Conservation (phyloP, 2,797 vertebrate genomes). For the Phataginus tricuspis region DNA sequence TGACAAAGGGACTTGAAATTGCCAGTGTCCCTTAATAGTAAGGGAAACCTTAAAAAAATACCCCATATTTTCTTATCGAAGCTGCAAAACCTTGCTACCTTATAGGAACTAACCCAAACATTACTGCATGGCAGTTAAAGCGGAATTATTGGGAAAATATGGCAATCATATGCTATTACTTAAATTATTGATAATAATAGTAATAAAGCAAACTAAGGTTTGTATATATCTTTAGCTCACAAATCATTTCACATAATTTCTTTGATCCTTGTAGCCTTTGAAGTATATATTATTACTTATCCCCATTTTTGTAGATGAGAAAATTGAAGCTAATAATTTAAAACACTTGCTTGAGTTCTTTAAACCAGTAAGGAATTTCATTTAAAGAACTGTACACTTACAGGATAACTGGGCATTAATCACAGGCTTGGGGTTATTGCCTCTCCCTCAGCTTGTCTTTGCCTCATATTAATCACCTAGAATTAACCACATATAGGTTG, state of each 20-base stretch:
- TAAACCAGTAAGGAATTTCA: slow-evolving; percentile 31
- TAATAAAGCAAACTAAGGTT: slow-evolving; percentile 29
- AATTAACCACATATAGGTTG: slow-evolving; percentile 47
- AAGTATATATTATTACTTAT: slow-evolving; percentile 51
- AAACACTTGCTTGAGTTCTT: slow-evolving; percentile 31
- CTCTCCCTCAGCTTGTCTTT: slow-evolving; percentile 42
- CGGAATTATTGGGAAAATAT: neutral
- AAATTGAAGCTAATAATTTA: slow-evolving; percentile 61
- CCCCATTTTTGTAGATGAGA: slow-evolving; percentile 46
- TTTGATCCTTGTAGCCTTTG: slow-evolving; percentile 55
- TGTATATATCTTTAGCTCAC: slow-evolving; percentile 5
- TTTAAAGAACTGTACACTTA: slow-evolving; percentile 24
- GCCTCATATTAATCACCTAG: slow-evolving; percentile 40
- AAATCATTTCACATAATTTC: slow-evolving; percentile 45
- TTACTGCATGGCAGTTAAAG: neutral
- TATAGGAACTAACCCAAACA: neutral
- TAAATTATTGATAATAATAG: slow-evolving; percentile 34
- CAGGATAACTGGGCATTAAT: slow-evolving; percentile 61
- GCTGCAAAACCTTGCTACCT: neutral
- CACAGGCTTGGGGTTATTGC: slow-evolving; percentile 28
- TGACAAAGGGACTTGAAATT: neutral
- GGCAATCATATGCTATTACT: neutral
- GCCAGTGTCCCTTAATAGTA: neutral
- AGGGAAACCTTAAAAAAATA: neutral
- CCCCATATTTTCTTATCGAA: neutral